phyloP scores from a whole-genome alignment of 2,113 vertebrate species.

The Microtus richardsoni region DNA sequence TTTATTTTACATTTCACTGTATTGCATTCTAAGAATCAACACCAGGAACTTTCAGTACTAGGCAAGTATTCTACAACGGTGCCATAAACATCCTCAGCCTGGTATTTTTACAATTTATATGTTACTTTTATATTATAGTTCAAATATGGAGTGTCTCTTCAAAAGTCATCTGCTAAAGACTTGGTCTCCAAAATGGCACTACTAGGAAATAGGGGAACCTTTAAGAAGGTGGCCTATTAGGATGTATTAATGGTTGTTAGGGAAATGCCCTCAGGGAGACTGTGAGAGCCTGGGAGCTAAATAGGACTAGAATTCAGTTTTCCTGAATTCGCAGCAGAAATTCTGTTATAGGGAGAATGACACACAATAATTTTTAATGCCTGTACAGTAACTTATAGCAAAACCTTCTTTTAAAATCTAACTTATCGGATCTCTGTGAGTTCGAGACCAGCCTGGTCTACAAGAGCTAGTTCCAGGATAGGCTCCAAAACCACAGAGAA shows the following conservation, averaged over 20 bases:
- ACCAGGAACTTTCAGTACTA: neutral
- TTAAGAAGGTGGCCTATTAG: neutral
- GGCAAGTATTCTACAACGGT: neutral
- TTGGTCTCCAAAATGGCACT: neutral
- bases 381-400: neutral
- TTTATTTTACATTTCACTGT: neutral
- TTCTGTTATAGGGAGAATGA: neutral
- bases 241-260: too few relatives aligned
- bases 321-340: neutral
- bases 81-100: neutral
- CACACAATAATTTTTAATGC: neutral
- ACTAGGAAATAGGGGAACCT: neutral
- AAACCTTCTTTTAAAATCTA: neutral
- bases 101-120: neutral
- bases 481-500: too few relatives aligned
- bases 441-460: too few relatives aligned
- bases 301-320: neutral
- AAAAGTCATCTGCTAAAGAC: neutral
- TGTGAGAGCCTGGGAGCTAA: neutral
- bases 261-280: neutral
- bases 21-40: neutral
- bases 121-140: neutral
- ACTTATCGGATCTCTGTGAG: too few relatives aligned
- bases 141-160: neutral
- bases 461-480: too few relatives aligned